Evolutionary conservation across 2,888 invertebrate genomes (phyloP), one percentile per base, ranked within the genome.

Genomic region (Griposia aprilina): DNA sequence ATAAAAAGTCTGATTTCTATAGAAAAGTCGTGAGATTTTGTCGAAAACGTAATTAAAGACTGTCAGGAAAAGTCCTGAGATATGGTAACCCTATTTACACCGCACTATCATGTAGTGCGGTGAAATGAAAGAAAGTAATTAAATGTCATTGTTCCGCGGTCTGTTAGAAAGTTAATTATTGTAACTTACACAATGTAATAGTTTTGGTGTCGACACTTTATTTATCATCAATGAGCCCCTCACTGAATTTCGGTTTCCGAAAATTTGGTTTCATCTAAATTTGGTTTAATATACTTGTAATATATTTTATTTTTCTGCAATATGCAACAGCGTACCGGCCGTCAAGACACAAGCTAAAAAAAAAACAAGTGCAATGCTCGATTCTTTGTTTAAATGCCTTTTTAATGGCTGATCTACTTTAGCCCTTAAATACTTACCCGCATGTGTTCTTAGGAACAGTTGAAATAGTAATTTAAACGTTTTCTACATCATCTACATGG

Each of bases 381-480:
- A 36, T 69, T 70, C 23, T 74, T 65, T 81, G 50, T 81, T 65
- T 23, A 8, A 70, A 62, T 36, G 17, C 17, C 10, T 17, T 13
- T 59, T 69, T 63, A 57, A 72, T 60, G 20, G 7, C 65, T 81
- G 57, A 36, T 66, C 26, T 36, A 45, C 23, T 59, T 48, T 50
- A 26, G 6, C 7, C 30, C 10, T 45, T 79, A 26, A 48, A 65
- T 57, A 45, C 7, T 36, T 52, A n/a, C 15, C 52, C 0, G 26
- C 62, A 66, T 48, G 45, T 63, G 55, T 79, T 81, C 66, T 36
- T 66, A 74, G 73, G 65, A 83, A 69, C 73, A 68, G 72, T 83
- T 82, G 67, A 78, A 72, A 52, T 72, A n/a, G 10, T 48, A 36
- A 82, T 67, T 86, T 82, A 83, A 85, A 78, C 74, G 20, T 77